Conservation (phyloP, 2,888 invertebrate genomes). For the Rhimphoctona megacephalus region DNA sequence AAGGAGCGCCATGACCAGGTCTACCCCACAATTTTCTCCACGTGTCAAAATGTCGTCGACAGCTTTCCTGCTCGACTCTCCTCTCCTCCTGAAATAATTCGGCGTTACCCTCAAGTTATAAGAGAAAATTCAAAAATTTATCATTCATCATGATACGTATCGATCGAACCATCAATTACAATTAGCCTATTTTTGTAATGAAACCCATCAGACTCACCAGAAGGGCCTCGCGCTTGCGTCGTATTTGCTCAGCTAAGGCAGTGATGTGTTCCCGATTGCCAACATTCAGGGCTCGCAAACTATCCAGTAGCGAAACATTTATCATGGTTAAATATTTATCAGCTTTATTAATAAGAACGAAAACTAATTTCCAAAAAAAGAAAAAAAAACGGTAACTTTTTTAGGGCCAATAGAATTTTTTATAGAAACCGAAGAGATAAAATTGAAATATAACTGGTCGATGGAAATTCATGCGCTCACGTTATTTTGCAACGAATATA, state of each 20-base stretch:
- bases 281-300: slow-evolving; percentile 74
- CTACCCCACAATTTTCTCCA: slow-evolving; percentile 93
- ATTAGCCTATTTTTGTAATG: slow-evolving; percentile 22
- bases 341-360: neutral
- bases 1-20: slow-evolving; percentile 90
- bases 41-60: slow-evolving; percentile 90
- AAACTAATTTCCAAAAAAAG: neutral
- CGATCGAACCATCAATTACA: slow-evolving; percentile 15
- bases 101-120: neutral
- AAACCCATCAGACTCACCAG: slow-evolving; percentile 74
- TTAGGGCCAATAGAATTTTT: neutral
- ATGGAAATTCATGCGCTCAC: too few species aligned
- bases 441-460: too few species aligned
- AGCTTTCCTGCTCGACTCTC: slow-evolving; percentile 88
- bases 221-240: slow-evolving; percentile 76
- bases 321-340: neutral
- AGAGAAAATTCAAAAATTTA: neutral
- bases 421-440: too few species aligned
- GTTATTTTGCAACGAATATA: too few species aligned
- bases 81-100: slow-evolving; percentile 86
- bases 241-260: slow-evolving; percentile 80
- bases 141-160: slow-evolving; percentile 7
- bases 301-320: slow-evolving; percentile 62
- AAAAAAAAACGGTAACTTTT: neutral
- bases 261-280: slow-evolving; percentile 78